Evolutionary conservation across 2,797 vertebrate species (phyloP), one percentile per base, ranked within the genome.

Genomic region (Sorex maritimensis): DNA sequence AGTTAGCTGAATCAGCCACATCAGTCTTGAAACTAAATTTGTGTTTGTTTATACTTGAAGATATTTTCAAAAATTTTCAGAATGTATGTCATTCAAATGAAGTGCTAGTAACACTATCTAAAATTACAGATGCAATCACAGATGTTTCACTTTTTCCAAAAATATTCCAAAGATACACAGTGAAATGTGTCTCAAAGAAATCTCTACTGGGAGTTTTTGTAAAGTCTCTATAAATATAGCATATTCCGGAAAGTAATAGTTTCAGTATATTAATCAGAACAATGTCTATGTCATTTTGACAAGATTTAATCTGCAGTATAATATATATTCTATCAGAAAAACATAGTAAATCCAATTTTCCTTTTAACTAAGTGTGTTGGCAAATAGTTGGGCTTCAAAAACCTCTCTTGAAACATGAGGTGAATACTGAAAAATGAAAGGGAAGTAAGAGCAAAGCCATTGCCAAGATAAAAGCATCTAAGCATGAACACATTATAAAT

Each of bases 401-500:
- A 77, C 52, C 24, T 80, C 2, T 95, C 55, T 71, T 95, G 68
- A 97, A 94, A 86, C 46, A 13, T 49, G 49, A 94, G 13, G 38
- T 38, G n/a, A 68, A 68, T 77, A 69, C 65, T 81, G 49, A 19
- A n/a, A 74, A 52, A 81, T 69, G 5, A 88, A n/a, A 82, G 49
- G 44, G 8, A 88, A 61, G 86, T 52, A 30, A 0, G 0, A 90
- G 46, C 4, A 63, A 86, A 95, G 80, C 1, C 67, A 34, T 68
- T 95, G 88, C 75, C 82, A 94, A 95, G 28, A 90, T n/a, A 90
- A 75, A 97, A 68, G 38, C 34, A 55, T 41, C 15, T 77, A 90
- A 49, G 5, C 55, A 63, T 81, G 78, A 90, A 77, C n/a, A 77
- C 83, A 86, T 83, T 78, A 7, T 4, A 67, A 96, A 95, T 90